Evolutionary conservation across 2,888 invertebrate species (phyloP).

Genomic region (Spodoptera picta): DNA sequence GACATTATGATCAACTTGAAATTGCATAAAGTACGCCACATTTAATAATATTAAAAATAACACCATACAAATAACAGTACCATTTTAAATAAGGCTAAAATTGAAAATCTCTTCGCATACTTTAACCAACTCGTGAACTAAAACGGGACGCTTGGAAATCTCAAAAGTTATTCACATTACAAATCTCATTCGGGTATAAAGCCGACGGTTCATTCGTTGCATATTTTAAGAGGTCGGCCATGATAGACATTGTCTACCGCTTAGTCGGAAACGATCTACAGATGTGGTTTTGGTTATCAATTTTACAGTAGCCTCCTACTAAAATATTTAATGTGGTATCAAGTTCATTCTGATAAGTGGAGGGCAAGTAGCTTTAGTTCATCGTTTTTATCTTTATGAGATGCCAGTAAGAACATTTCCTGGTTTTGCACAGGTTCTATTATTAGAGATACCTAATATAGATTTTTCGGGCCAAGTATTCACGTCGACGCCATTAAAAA

Average conservation of each 20-base stretch:
- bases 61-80: too few relatives aligned
- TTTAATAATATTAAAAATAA: too few relatives aligned
- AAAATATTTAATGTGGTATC: conserved; percentile 49
- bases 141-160: neutral
- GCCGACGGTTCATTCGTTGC: conserved; percentile 23
- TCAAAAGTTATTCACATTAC: conserved; percentile 12
- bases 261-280: conserved; percentile 40
- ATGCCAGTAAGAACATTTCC: too few relatives aligned
- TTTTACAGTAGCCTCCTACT: conserved; percentile 42
- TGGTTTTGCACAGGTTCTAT: too few relatives aligned
- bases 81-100: too few relatives aligned
- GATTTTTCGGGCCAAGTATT: too few relatives aligned
- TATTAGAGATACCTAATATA: too few relatives aligned
- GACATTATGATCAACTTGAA: too few relatives aligned
- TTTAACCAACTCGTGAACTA: neutral
- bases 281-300: conserved; percentile 51
- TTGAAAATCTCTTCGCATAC: neutral
- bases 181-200: conserved; percentile 29
- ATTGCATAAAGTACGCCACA: too few relatives aligned
- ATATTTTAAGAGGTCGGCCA: conserved; percentile 44
- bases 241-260: conserved; percentile 36
- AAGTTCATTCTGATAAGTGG: conserved; percentile 33
- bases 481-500: too few relatives aligned
- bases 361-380: conserved; percentile 10
- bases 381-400: too few relatives aligned